Base-by-base conservation (phyloP, 2,797 vertebrate genomes). In the Mus minutoides region DNA sequence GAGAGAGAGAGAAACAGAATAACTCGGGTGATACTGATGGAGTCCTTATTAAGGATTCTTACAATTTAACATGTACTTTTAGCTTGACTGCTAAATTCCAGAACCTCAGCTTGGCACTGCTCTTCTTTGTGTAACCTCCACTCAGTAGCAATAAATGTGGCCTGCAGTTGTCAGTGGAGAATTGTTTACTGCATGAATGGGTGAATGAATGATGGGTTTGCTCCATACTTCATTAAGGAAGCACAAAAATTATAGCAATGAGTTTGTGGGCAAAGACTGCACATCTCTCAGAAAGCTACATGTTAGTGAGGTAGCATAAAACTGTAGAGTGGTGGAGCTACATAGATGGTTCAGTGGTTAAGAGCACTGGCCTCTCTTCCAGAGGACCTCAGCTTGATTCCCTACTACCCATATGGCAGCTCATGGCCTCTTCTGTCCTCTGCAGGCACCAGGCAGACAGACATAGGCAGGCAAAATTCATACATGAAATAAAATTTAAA, bases 271-370 rank as follows among this genome's bases (percentile, higher is more conserved):
- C 82, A 91, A 89, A 97, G 34, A 24, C 11, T 40, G 64, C 52
- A 9, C n/a, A 52, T 83, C 94, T 67, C 88, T 97, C 71, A 52
- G 88, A 88, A 90, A 94, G 71, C 37, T 89, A 17, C 29, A n/a
- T 92, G 37, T 83, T 92, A 83, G 62, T 91, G 43, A 56, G 29
- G 5, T 52, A 77, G n/a, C 1, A 3, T 67, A 43, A 60, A 82
- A 43, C 11, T 31, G 37, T 21, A 19, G 37, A 62, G 14, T 62
- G 26, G 26, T 31, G 58, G 26, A 10, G 16, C 37, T 73, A 22
- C 9, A 69, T 34, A 67, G 83, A 16, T 52, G 24, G 54, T 3
- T 58, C 79, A 40, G 49, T 12, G 49, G 14, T 37, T 87, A 31
- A 73, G 85, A 88, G n/a, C 21, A 31, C 52, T 88, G 34, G 49